Evolutionary conservation across 2,888 invertebrate genomes (phyloP), one percentile per base, ranked within the genome.

Genomic region (Andrena dorsata): DNA sequence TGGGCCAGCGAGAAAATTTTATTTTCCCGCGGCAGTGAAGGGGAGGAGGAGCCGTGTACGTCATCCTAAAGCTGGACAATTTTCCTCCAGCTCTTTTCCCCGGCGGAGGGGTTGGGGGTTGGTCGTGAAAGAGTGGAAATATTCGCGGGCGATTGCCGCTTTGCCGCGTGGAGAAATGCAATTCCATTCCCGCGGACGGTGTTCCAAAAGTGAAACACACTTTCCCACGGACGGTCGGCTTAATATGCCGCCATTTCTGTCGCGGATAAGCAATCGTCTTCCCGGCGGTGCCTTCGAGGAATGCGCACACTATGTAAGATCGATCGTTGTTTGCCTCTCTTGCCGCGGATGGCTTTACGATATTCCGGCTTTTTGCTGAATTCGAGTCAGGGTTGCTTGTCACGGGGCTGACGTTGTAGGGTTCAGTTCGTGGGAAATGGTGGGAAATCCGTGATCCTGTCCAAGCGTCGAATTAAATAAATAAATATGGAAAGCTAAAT

Each of bases 171-270:
- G 23, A 72, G 51, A 76, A 80, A 80, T 58, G 72, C 68, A 81
- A 82, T 82, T 80, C 64, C 81, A 81, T 80, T 82, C 68, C 75
- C 75, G n/a, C 51, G 71, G 60, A 41, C 63, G 76, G 28, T 51
- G 71, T 63, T 69, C 64, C 51, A 53, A 76, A 72, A 81, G 76
- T 53, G 81, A 80, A 81, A 72, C 28, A 68, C 41, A 20, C 61
- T 53, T 71, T 53, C 56, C 20, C 28, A 7, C 71, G 53, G 41
- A 47, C 73, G 20, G 74, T 61, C 70, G 20, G 65, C 71, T 63
- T 82, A 71, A 80, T 75, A 80, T 41, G 51, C 58, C 26, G 49
- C 65, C 63, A 63, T 75, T 68, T n/a, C n/a, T 51, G 58, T 65
- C 61, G 63, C 35, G 41, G 28, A 28, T 30, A 23, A 41, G 0